phyloP scores from a whole-genome alignment of 2,797 vertebrate species.

The Enteromius unitaeniatus region DNA sequence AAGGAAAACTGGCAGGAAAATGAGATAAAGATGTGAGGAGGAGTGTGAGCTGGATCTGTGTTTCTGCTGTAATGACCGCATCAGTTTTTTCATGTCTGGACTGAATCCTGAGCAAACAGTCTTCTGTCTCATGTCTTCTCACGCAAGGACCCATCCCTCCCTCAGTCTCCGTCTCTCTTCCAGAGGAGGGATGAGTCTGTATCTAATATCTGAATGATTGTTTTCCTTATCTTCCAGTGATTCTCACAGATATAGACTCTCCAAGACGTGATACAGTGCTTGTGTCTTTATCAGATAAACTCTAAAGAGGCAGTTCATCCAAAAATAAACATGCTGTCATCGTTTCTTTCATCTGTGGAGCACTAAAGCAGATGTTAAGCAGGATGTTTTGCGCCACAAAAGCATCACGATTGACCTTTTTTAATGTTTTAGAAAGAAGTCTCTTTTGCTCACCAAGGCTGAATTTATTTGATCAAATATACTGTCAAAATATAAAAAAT shows the following conservation, averaged over 20 bases:
- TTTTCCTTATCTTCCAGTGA: conserved; percentile 4
- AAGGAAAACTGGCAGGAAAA: conserved; percentile 55
- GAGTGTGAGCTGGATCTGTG: conserved; percentile 58
- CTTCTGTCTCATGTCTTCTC: conserved; percentile 9
- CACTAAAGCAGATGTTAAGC: conserved; percentile 8
- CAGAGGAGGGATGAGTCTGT: neutral
- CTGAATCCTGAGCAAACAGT: conserved; percentile 20
- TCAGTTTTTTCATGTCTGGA: neutral
- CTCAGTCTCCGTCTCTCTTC: neutral
- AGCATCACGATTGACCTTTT: neutral
- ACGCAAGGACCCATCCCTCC: neutral
- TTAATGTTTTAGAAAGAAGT: neutral
- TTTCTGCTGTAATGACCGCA: conserved; percentile 7
- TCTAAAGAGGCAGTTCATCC: conserved; percentile 2
- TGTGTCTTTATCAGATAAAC: conserved; percentile 18
- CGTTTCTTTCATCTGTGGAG: neutral
- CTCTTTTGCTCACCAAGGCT: neutral
- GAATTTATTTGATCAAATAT: neutral
- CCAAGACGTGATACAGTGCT: neutral
- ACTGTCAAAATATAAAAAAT: neutral
- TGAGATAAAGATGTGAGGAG: conserved; percentile 62
- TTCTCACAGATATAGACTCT: neutral
- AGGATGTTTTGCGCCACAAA: neutral
- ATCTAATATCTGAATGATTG: conserved; percentile 17
- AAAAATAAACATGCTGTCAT: neutral